Percentiles rank a stretch among this genome's conserved stretches.
Conservation (phyloP, 2,113 vertebrate genomes). For the Ictalurus punctatus region DNA sequence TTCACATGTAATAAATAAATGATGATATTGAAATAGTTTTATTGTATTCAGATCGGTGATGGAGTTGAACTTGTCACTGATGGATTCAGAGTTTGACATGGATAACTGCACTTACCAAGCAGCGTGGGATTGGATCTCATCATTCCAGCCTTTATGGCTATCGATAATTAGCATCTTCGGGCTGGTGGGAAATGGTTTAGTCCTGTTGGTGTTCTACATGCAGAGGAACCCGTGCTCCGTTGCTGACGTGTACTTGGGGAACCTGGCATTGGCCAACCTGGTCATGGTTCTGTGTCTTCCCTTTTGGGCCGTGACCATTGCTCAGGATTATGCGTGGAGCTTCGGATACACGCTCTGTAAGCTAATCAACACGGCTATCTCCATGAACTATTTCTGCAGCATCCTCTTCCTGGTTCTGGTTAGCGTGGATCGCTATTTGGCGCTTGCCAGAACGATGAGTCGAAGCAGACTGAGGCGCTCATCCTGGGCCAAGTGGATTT, state of each 20-base stretch:
- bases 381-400: slow-evolving; percentile 68
- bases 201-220: slow-evolving; percentile 64
- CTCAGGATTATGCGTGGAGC: slow-evolving; percentile 61
- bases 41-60: slow-evolving; percentile 14
- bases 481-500: slow-evolving; percentile 61
- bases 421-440: slow-evolving; percentile 71
- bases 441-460: slow-evolving; percentile 63
- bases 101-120: slow-evolving; percentile 53
- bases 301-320: slow-evolving; percentile 66
- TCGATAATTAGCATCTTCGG: slow-evolving; percentile 62
- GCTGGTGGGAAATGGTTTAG: slow-evolving; percentile 64
- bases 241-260: slow-evolving; percentile 70
- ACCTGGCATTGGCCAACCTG: slow-evolving; percentile 69
- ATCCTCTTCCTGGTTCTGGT: slow-evolving; percentile 67
- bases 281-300: slow-evolving; percentile 68
- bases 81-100: slow-evolving; percentile 15
- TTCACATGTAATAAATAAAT: neutral
- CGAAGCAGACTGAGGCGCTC: slow-evolving; percentile 56
- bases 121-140: slow-evolving; percentile 62
- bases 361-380: slow-evolving; percentile 64
- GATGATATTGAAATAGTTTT: neutral
- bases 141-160: slow-evolving; percentile 63
- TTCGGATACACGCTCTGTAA: slow-evolving; percentile 68
- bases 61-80: slow-evolving; percentile 46
- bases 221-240: slow-evolving; percentile 63